Base-by-base conservation (phyloP, 2,113 vertebrate genomes). In the Pungitius pungitius region DNA sequence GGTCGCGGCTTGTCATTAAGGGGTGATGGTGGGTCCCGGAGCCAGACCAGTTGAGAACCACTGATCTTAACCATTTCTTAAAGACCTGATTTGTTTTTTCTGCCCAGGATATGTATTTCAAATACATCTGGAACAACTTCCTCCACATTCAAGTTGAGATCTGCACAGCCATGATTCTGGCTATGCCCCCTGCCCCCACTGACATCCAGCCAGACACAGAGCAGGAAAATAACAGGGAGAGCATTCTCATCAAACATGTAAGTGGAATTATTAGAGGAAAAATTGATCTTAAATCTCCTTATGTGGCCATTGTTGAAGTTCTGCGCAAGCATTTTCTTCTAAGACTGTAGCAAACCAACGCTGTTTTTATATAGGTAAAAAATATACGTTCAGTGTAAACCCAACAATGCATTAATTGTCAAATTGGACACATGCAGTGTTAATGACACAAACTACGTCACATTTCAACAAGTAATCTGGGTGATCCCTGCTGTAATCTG, bases 41-140 rank as follows among this genome's bases (percentile, higher is more conserved):
- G n/a, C n/a, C n/a, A n/a, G n/a, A n/a, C n/a, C n/a, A n/a, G n/a
- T n/a, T n/a, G n/a, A n/a, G n/a, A n/a, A n/a, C n/a, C n/a, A n/a
- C n/a, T n/a, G n/a, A n/a, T n/a, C n/a, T n/a, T n/a, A 49, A n/a
- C 20, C 0, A 18, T 59, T 15, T n/a, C 55, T 14, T 30, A 13
- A 54, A 26, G 12, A 22, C 0, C 35, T 37, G n/a, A 10, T 71
- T 73, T 85, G 80, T 76, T 80, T 51, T 83, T 87, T 62, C 82
- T 42, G 65, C 3, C 56, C 86, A 99, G 98, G 97, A 99, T 82
- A 98, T 99, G 97, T 99, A 98, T 94, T 99, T 99, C 91, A 99
- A 95, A 87, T 99, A 99, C 76, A 96, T 97, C 0, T 99, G 97
- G 98, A 99, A 99, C 91, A 99, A 99, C 83, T 99, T 99, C 83